Percentiles rank a stretch among this genome's conserved stretches.
Evolutionary conservation across 2,888 invertebrate genomes (phyloP).

Genomic region (Xestia c-nigrum): DNA sequence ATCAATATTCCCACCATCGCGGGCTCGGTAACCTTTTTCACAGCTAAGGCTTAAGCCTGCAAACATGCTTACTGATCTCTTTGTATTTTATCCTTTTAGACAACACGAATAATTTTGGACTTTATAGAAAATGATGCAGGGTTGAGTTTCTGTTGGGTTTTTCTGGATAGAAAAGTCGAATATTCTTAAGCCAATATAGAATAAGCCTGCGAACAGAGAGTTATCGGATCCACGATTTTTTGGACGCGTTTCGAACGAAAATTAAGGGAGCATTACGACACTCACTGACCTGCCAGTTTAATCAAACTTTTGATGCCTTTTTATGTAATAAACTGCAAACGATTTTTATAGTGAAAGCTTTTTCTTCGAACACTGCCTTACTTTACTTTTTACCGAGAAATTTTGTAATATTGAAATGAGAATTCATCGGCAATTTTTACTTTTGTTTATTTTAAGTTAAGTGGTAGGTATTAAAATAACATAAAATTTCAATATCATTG

Average conservation of each 20-base stretch:
- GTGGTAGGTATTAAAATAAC: not conserved
- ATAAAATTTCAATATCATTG: not conserved
- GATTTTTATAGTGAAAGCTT: constrained; percentile 46
- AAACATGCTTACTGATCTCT: constrained; percentile 79
- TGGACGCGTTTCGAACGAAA: constrained; percentile 77
- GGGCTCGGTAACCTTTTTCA: constrained; percentile 78
- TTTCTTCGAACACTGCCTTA: constrained; percentile 40
- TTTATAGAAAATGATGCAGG: constrained; percentile 9
- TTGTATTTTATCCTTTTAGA: constrained; percentile 73
- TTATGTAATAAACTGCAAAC: constrained; percentile 59
- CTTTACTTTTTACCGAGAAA: constrained; percentile 33
- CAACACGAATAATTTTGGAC: constrained; percentile 40
- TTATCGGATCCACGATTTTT: constrained; percentile 85
- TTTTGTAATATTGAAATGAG: constrained; percentile 35
- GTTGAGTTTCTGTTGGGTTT: constrained; percentile 35
- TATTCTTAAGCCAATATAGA: constrained; percentile 79
- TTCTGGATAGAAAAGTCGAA: constrained; percentile 72
- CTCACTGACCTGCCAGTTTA: constrained; percentile 76
- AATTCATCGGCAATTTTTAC: constrained; percentile 23
- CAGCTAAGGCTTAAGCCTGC: constrained; percentile 76
- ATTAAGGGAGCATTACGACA: constrained; percentile 79
- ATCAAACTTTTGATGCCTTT: constrained; percentile 67
- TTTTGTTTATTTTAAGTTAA: constrained; percentile 26
- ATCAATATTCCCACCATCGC: constrained; percentile 83
- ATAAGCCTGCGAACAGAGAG: constrained; percentile 75